A percentile compares a stretch with the other conserved stretches of the same genome.
Conservation (phyloP, 2,888 invertebrate species). For the Brassicogethes aeneus region DNA sequence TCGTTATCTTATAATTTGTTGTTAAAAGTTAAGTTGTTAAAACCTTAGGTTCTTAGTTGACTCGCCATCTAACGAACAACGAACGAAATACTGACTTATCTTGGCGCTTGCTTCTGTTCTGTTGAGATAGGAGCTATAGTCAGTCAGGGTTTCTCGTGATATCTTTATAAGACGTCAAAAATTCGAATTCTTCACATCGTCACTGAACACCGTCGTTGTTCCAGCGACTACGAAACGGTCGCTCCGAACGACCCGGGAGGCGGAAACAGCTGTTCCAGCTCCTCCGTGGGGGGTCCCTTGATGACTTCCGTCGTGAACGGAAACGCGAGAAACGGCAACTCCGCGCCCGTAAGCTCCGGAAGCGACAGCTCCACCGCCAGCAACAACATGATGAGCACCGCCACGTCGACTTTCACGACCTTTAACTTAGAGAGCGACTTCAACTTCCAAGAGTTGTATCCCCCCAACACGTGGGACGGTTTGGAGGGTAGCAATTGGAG, state of each 20-base stretch:
- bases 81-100: too few relatives aligned
- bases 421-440: constrained; percentile 39
- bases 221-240: constrained; percentile 34
- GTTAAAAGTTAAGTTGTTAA: too few relatives aligned
- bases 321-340: constrained; percentile 3
- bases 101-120: too few relatives aligned
- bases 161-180: too few relatives aligned
- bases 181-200: too few relatives aligned
- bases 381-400: constrained; percentile 24
- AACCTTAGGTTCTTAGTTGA: too few relatives aligned
- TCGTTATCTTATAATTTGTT: too few relatives aligned
- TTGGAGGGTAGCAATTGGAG: constrained; percentile 36
- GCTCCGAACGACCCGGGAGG: constrained; percentile 34
- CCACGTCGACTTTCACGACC: constrained; percentile 19
- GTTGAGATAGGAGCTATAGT: too few relatives aligned
- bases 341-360: constrained; percentile 25
- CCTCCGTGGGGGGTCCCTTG: constrained; percentile 56
- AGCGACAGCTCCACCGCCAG: constrained; percentile 29
- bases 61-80: too few relatives aligned
- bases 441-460: constrained; percentile 45
- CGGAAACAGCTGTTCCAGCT: constrained; percentile 25
- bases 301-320: constrained; percentile 63
- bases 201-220: too few relatives aligned
- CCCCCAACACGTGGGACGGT: constrained; percentile 56
- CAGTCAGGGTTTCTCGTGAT: too few relatives aligned